Conservation (phyloP, 2,113 vertebrate genomes). For the Ammodytes marinus region DNA sequence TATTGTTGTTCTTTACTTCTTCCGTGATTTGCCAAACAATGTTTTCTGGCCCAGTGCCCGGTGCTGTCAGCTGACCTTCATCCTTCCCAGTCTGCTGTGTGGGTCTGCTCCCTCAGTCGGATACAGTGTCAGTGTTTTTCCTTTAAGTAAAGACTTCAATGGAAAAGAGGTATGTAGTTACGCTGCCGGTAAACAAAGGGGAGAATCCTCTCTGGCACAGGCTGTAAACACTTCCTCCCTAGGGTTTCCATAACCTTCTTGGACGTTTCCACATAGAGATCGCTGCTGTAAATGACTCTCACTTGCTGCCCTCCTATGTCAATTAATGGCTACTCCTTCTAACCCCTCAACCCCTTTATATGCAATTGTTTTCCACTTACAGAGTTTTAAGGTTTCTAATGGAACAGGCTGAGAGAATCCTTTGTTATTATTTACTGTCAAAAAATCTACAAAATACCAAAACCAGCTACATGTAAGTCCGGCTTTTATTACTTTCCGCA, state of each 20-base stretch:
- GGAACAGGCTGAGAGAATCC: background rate
- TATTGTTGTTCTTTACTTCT: constrained; percentile 35
- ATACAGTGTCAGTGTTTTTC: constrained; percentile 39
- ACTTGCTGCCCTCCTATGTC: constrained; percentile 5
- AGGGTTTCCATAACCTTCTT: constrained; percentile 35
- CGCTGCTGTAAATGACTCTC: constrained; percentile 6
- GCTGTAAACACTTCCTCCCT: constrained; percentile 47
- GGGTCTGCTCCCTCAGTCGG: constrained; percentile 34
- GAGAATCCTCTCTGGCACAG: constrained; percentile 28
- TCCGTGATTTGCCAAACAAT: constrained; percentile 41
- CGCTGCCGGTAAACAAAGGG: constrained; percentile 44
- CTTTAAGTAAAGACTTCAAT: constrained; percentile 34
- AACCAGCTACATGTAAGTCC: background rate
- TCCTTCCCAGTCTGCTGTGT: constrained; percentile 28
- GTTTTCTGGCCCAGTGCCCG: constrained; percentile 21
- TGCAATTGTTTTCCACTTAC: background rate
- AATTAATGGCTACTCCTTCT: background rate
- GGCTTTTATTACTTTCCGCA: background rate
- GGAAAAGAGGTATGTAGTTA: constrained; percentile 56
- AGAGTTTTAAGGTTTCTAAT: background rate
- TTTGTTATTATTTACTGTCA: background rate
- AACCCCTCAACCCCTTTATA: background rate
- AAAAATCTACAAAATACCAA: background rate
- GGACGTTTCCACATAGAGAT: constrained; percentile 57
- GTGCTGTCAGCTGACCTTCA: constrained; percentile 42